Conservation (phyloP, 2,888 invertebrate genomes). For the Taphrorychus bicolor region DNA sequence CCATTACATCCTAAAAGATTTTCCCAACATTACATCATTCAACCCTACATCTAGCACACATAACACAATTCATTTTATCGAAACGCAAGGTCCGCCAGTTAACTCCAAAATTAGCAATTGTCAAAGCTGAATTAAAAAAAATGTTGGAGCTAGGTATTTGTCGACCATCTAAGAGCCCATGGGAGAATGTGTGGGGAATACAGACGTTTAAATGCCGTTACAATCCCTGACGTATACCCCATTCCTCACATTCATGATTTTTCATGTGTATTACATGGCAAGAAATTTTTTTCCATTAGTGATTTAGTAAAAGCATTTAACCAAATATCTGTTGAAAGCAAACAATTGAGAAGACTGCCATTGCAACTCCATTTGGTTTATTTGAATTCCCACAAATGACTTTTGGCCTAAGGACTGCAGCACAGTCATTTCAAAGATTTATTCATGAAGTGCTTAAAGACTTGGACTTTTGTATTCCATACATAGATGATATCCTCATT, state of each 20-base stretch:
- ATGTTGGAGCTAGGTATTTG: constrained; percentile 1
- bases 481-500: not conserved
- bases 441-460: not conserved
- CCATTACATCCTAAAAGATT: not conserved
- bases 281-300: not conserved
- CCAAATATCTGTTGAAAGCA: constrained; percentile 4
- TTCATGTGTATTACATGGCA: not conserved
- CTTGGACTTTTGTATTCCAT: not conserved
- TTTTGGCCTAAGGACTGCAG: constrained; percentile 1
- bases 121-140: not conserved
- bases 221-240: not conserved
- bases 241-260: not conserved
- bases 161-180: constrained; percentile 1
- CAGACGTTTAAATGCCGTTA: constrained; percentile 5
- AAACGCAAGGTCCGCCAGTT: not conserved
- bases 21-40: not conserved
- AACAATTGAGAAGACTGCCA: not conserved
- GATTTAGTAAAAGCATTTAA: constrained; percentile 9
- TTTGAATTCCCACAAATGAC: constrained; percentile 6
- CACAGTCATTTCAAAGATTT: not conserved
- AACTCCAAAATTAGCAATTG: not conserved
- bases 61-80: not conserved
- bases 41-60: not conserved
- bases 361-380: constrained; percentile 1
- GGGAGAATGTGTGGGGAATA: constrained; percentile 18